Base-by-base conservation (phyloP, 2,888 invertebrate genomes). In the Dusona sp. region DNA sequence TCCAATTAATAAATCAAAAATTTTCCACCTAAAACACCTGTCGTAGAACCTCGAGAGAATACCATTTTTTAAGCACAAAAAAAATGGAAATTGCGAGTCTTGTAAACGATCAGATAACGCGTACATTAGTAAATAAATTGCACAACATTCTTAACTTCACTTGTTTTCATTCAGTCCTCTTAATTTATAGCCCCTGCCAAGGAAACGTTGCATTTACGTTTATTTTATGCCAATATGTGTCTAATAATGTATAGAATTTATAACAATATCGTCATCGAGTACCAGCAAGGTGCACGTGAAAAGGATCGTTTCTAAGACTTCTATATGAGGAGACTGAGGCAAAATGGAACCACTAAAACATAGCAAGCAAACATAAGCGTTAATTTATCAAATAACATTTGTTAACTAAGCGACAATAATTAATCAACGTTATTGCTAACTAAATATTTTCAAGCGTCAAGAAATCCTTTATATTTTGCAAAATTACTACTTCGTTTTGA, bases 191-290 rank as follows among this genome's bases (percentile, higher is more conserved):
- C 19, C 19, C 48, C 16, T 4, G 4, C 48, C 16, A 2, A 48
- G 4, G 19, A 48, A 48, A 48, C 19, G 4, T 19, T 48, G 48
- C 16, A 16, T 19, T 42, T 51, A 48, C 38, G 29, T 48, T 29
- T 51, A 8, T 48, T 8, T 33, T 25, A 33, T 51, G 72, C 19
- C 19, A 72, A 48, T 29, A 48, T 33, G 25, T 3, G 29, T 33
- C 16, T 48, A 51, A 72, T 51, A 72, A 72, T 29, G 9, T 19
- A 9, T 9, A 38, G 25, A 74, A 74, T 54, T 36, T 54, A 25
- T 57, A 57, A 57, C 6, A 57, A 74, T 51, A 11, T 16, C n/a
- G 51, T 72, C 48, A 51, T 11, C 7, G 29, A 29, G 72, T 9
- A 16, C 48, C 19, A 48, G 51, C 33, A 68, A 22, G 25, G n/a